phyloP scores from a whole-genome alignment of 2,888 invertebrate species.

The Choreutis nemorana region DNA sequence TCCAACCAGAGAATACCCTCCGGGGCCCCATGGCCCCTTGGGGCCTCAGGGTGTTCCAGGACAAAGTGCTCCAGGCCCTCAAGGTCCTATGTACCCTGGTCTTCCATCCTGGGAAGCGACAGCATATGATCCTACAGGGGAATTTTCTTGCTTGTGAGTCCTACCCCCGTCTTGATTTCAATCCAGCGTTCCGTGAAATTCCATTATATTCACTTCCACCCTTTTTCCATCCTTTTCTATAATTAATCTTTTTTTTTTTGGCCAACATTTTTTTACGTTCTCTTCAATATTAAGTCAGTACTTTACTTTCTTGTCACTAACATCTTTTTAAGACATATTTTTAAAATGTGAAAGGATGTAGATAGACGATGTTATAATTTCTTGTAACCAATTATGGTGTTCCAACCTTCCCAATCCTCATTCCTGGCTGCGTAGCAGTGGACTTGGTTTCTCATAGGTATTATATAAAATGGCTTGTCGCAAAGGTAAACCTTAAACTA shows the following conservation, averaged over 20 bases:
- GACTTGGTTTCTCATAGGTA: constrained; percentile 63
- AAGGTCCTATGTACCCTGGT: too few species aligned
- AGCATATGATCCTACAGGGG: constrained; percentile 57
- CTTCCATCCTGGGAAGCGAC: constrained; percentile 49
- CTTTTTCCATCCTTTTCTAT: not conserved
- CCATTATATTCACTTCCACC: constrained; percentile 9
- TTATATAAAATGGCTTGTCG: constrained; percentile 52
- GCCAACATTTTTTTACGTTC: not conserved
- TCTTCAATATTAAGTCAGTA: not conserved
- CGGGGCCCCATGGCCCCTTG: constrained; percentile 27
- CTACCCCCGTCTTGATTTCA: constrained; percentile 38
- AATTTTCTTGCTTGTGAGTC: constrained; percentile 64
- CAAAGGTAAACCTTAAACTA: constrained; percentile 44
- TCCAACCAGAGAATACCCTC: constrained; percentile 47
- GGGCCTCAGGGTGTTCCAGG: too few species aligned
- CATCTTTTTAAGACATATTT: too few species aligned
- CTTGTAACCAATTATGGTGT: constrained; percentile 5
- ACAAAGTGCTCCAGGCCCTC: constrained; percentile 39
- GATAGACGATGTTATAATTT: too few species aligned
- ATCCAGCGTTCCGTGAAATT: constrained; percentile 25
- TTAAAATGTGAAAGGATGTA: too few species aligned
- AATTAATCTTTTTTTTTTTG: not conserved
- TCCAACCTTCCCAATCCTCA: constrained; percentile 12
- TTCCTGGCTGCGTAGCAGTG: constrained; percentile 57
- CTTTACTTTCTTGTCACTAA: too few species aligned